Conservation (phyloP, 2,113 vertebrate genomes). For the Oncorhynchus tshawytscha region DNA sequence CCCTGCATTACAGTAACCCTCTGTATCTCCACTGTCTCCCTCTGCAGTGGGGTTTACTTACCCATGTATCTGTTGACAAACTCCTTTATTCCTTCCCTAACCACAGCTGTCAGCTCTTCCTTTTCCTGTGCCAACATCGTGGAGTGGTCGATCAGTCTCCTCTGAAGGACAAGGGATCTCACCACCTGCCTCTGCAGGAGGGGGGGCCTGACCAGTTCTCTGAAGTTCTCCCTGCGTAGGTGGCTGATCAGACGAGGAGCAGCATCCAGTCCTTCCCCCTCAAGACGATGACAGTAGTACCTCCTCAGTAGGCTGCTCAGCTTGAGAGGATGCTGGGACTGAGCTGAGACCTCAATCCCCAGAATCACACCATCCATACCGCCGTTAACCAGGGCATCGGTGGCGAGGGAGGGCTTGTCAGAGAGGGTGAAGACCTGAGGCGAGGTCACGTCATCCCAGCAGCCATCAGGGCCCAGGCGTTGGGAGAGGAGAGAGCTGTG, state of each 20-base stretch:
- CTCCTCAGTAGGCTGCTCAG: slow-evolving; percentile 71
- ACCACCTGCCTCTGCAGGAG: slow-evolving; percentile 67
- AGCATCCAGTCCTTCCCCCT: background rate
- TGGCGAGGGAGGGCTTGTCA: slow-evolving; percentile 52
- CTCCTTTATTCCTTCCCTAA: slow-evolving; percentile 57
- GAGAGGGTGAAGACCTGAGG: slow-evolving; percentile 77
- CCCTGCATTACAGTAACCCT: background rate
- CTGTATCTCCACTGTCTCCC: too few species aligned
- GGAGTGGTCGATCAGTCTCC: slow-evolving; percentile 32
- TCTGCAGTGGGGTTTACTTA: slow-evolving; percentile 50
- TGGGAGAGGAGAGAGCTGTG: background rate
- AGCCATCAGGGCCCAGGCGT: slow-evolving; percentile 71
- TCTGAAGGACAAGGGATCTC: slow-evolving; percentile 58
- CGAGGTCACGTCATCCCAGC: slow-evolving; percentile 77
- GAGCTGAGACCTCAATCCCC: slow-evolving; percentile 60
- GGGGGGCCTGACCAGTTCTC: slow-evolving; percentile 9
- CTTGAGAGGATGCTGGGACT: background rate
- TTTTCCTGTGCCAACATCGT: slow-evolving; percentile 10
- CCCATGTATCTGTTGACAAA: slow-evolving; percentile 79
- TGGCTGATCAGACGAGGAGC: slow-evolving; percentile 67
- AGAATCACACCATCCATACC: slow-evolving; percentile 84
- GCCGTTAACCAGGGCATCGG: slow-evolving; percentile 77
- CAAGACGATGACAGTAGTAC: slow-evolving; percentile 74
- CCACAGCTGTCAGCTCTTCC: slow-evolving; percentile 56
- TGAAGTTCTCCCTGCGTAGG: slow-evolving; percentile 72